A percentile compares a stretch with the other conserved stretches of the same genome.
phyloP scores from a whole-genome alignment of 2,888 invertebrate genomes.

The Euproctis similis region DNA sequence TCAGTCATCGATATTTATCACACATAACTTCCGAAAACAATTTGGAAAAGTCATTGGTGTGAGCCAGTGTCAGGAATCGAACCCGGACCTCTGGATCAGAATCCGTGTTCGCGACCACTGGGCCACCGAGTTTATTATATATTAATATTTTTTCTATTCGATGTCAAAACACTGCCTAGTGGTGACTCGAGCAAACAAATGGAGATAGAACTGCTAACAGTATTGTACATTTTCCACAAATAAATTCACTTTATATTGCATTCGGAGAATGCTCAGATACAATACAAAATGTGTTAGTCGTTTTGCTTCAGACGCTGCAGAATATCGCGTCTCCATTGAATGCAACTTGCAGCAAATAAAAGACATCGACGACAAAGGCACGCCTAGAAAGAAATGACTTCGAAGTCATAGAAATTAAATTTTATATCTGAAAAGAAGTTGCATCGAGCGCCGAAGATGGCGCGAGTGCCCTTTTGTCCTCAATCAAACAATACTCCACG shows the following conservation, averaged over 20 bases:
- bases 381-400: constrained; percentile 44
- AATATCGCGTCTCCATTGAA: constrained; percentile 54
- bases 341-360: constrained; percentile 53
- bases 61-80: too few species aligned
- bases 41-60: too few species aligned
- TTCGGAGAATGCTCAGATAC: constrained; percentile 30
- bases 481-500: constrained; percentile 49
- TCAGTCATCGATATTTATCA: too few species aligned
- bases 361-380: constrained; percentile 49
- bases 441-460: constrained; percentile 24
- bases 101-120: too few species aligned
- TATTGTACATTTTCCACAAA: constrained; percentile 44
- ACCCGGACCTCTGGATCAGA: too few species aligned
- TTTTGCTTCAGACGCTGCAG: constrained; percentile 54
- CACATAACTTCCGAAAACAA: too few species aligned
- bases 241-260: constrained; percentile 46
- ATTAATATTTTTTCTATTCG: too few species aligned
- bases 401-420: constrained; percentile 62
- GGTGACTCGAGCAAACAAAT: constrained; percentile 29
- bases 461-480: constrained; percentile 44
- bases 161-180: constrained; percentile 22
- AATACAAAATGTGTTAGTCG: constrained; percentile 53
- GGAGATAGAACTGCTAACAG: constrained; percentile 23
- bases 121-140: too few species aligned
- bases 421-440: constrained; percentile 53